These are phyloP conservation scores for Heliconius cydno DNA, from an alignment of 2,888 invertebrate species.

Conservation along the genomic window DNA sequence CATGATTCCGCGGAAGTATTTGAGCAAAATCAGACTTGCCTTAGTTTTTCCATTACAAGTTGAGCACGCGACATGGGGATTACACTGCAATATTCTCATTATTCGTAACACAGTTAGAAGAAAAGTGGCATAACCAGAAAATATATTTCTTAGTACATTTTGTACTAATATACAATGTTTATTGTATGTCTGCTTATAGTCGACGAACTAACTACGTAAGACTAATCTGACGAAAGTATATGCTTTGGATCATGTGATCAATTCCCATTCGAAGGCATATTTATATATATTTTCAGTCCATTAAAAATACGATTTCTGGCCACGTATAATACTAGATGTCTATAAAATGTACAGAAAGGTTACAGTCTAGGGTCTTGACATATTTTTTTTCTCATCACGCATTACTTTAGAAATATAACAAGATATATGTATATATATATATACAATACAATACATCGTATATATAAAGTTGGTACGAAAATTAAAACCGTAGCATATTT, in stretches of 20 bases:
- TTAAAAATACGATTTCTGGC: too few relatives aligned
- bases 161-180: not conserved
- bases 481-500: not conserved
- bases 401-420: not conserved
- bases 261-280: too few relatives aligned
- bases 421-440: not conserved
- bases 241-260: too few relatives aligned
- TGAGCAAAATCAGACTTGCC: slow-evolving; percentile 46
- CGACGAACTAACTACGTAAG: too few relatives aligned
- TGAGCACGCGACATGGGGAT: slow-evolving; percentile 58
- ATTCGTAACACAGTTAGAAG: not conserved
- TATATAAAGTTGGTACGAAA: not conserved
- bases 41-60: slow-evolving; percentile 65
- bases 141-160: not conserved
- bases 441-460: not conserved
- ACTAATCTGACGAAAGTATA: too few relatives aligned
- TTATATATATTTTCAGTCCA: too few relatives aligned
- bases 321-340: too few relatives aligned
- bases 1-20: slow-evolving; percentile 34
- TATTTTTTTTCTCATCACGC: not conserved
- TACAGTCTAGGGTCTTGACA: not conserved
- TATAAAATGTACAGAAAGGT: not conserved
- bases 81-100: slow-evolving; percentile 44
- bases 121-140: not conserved
- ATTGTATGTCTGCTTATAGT: too few relatives aligned